Base-by-base conservation (phyloP, 1,140 invertebrate genomes). In the Chymomyza costata region DNA sequence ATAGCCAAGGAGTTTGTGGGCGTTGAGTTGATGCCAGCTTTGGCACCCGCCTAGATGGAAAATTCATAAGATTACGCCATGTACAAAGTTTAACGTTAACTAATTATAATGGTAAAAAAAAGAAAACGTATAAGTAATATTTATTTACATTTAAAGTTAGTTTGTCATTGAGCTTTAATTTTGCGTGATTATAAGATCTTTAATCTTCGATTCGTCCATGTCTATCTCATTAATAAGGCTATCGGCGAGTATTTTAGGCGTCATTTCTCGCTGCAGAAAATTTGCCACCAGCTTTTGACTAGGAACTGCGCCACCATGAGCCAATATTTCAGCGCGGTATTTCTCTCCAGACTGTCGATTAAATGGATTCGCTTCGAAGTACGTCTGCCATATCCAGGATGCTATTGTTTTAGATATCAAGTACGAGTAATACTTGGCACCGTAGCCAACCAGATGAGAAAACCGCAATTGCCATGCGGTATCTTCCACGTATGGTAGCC, bases 391-490 rank as follows among this genome's bases (percentile, higher is more conserved):
- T 57, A 98, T 97, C 88, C 92, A 92, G 17, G 95, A 94, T 0
- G 97, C 97, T 30, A 98, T 91, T 14, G 97, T 94, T 65, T 95
- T 90, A 0, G 97, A 98, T 73, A 99, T 93, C 38, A 99, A 87
- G 87, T 99, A 99, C 0, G 97, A 94, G 86, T 99, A 99, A 87
- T 99, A 99, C 86, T 98, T 98, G 0, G 96, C 97, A 19, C 97
- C 98, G 86, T 99, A 99, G 2, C 97, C 96, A 3, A 99, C 94
- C 19, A 99, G 87, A 87, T 99, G 98, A 49, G 95, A 94, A 88
- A 99, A 99, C 39, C 97, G 89, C 52, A 97, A 89, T 83, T 99
- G 97, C 95, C 96, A 99, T 7, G 97, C 96, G 90, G 96, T 98
- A 85, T 95, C 91, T 48, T 91, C 88, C 1, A 98, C 92, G 85